Conservation (phyloP, 1,140 invertebrate species). For the Dendroctonus valens region DNA sequence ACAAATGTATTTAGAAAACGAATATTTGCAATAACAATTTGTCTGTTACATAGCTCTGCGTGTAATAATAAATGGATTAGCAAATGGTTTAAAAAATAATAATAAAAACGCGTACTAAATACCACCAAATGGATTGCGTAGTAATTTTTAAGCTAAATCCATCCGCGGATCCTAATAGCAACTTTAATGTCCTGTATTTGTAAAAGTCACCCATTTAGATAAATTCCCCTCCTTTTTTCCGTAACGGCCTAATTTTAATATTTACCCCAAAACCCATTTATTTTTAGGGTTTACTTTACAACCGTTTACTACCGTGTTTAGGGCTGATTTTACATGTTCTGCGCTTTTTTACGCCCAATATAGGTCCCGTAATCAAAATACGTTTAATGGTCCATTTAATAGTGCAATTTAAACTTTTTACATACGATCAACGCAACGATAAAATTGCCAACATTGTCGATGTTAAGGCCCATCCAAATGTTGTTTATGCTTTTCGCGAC, state of each 20-base stretch:
- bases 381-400: conserved; percentile 13
- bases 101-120: too few relatives aligned
- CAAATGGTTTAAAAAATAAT: too few relatives aligned
- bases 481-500: too few relatives aligned
- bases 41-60: too few relatives aligned
- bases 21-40: too few relatives aligned
- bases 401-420: conserved; percentile 3
- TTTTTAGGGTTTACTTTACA: conserved; percentile 19
- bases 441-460: too few relatives aligned
- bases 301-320: conserved; percentile 12
- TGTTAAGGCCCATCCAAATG: too few relatives aligned
- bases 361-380: conserved; percentile 14
- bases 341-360: conserved; percentile 14
- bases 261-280: conserved; percentile 12
- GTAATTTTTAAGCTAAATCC: too few relatives aligned
- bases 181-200: not conserved
- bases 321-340: conserved; percentile 11
- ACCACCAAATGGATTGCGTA: too few relatives aligned
- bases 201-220: not conserved
- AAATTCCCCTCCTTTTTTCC: not conserved
- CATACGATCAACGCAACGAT: not conserved
- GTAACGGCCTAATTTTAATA: conserved; percentile 8
- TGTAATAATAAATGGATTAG: too few relatives aligned
- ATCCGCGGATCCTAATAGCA: too few relatives aligned
- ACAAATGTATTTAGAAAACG: too few relatives aligned